Percentiles rank a stretch among this genome's conserved stretches.
phyloP scores from a whole-genome alignment of 2,888 invertebrate species.

The Pegoplata infirma region DNA sequence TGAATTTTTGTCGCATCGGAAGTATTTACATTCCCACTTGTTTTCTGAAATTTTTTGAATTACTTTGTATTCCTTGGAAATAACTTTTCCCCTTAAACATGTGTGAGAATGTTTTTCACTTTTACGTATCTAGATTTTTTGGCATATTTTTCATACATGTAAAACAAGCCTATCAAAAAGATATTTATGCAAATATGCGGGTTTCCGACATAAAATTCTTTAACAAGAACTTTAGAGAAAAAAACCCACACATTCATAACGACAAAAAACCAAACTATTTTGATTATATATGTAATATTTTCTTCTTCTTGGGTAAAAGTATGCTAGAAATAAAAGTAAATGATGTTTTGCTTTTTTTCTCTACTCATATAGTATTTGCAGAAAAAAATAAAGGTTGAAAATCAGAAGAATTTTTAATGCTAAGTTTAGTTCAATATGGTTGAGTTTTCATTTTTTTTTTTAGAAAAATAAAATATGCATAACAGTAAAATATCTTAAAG shows the following conservation, averaged over 20 bases:
- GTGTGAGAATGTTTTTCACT: not conserved
- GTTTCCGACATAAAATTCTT: conserved; percentile 47
- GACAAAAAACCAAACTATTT: not conserved
- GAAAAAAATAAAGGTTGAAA: not conserved
- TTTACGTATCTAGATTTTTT: not conserved
- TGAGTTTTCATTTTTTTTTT: no score
- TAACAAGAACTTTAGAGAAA: conserved; percentile 31
- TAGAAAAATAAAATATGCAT: not conserved
- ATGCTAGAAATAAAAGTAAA: not conserved
- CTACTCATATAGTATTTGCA: no score
- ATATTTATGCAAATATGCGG: conserved; percentile 50
- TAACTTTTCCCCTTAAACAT: not conserved
- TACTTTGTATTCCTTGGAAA: no score
- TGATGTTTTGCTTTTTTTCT: not conserved
- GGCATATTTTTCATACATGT: not conserved
- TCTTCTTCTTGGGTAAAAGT: not conserved
- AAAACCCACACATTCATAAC: conserved; percentile 4
- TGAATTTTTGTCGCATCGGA: no score
- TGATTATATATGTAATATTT: not conserved
- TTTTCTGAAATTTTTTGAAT: no score
- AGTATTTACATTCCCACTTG: no score
- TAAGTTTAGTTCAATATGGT: not conserved
- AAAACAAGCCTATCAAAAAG: conserved; percentile 3
- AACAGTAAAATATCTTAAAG: not conserved
- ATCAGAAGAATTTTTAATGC: not conserved